Conservation (phyloP, 2,797 vertebrate genomes). For the Meda fulgida region DNA sequence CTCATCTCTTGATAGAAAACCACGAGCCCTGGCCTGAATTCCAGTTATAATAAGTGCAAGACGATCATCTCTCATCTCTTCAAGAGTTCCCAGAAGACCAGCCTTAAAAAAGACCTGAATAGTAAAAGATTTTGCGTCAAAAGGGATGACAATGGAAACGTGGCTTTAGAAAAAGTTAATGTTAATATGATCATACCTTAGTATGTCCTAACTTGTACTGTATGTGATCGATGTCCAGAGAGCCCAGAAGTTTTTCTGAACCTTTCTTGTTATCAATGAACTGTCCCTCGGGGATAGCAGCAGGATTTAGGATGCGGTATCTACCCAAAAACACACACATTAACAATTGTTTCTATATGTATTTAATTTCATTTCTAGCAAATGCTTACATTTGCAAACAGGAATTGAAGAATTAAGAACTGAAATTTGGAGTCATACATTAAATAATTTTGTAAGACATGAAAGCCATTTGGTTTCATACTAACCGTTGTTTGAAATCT, state of each 20-base stretch:
- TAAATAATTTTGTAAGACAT: background rate
- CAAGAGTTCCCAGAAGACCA: background rate
- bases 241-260: slow-evolving; percentile 12
- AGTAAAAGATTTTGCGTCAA: background rate
- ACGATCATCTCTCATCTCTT: slow-evolving; percentile 72
- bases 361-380: slow-evolving; percentile 49
- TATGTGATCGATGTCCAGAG: background rate
- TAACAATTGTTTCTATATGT: background rate
- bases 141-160: background rate
- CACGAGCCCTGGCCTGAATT: slow-evolving; percentile 81
- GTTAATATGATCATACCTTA: slow-evolving; percentile 58
- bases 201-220: slow-evolving; percentile 65
- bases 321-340: slow-evolving; percentile 59
- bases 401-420: background rate
- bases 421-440: background rate
- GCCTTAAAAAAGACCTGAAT: slow-evolving; percentile 89
- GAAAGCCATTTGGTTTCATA: background rate
- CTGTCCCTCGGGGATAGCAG: background rate
- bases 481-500: background rate
- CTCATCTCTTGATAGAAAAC: slow-evolving; percentile 81
- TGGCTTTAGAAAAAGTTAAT: background rate
- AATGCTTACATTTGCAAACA: background rate
- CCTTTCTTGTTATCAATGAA: slow-evolving; percentile 21
- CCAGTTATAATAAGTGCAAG: slow-evolving; percentile 86
- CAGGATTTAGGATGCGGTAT: slow-evolving; percentile 18